Conservation (phyloP, 2,888 invertebrate genomes). For the Eilema sororculum region DNA sequence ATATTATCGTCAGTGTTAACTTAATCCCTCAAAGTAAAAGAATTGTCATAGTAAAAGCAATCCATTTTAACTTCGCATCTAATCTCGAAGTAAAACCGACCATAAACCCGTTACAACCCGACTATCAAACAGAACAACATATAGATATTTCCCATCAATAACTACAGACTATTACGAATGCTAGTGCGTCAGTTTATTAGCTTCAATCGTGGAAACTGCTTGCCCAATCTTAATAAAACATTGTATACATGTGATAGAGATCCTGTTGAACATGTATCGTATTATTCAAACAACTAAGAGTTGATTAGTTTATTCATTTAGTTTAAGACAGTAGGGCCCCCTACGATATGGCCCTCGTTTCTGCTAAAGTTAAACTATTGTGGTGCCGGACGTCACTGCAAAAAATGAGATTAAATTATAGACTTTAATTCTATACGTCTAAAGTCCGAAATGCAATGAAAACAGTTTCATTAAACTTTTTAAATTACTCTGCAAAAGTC, state of each 20-base stretch:
- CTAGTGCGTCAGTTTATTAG: slow-evolving; percentile 9
- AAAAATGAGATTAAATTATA: too few species aligned
- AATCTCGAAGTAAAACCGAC: not conserved
- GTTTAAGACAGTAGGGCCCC: too few species aligned
- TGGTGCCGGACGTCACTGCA: too few species aligned
- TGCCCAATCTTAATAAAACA: slow-evolving; percentile 1
- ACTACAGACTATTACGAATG: not conserved
- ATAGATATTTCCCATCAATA: not conserved
- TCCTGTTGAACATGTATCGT: not conserved
- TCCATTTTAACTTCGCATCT: not conserved
- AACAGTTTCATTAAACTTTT: too few species aligned
- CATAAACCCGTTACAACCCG: not conserved
- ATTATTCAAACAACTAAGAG: not conserved
- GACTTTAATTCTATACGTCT: too few species aligned
- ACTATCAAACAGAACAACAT: not conserved
- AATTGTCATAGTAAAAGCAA: not conserved
- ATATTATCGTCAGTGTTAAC: too few species aligned
- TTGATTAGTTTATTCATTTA: too few species aligned
- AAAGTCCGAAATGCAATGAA: too few species aligned
- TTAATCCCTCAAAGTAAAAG: not conserved
- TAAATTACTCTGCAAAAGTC: too few species aligned
- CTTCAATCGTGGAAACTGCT: not conserved
- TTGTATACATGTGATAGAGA: not conserved
- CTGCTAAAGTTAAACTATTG: too few species aligned
- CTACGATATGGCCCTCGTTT: too few species aligned